These are phyloP conservation scores for Drosophila lini DNA, from an alignment of 1,140 invertebrate species.

Conservation along the genomic window DNA sequence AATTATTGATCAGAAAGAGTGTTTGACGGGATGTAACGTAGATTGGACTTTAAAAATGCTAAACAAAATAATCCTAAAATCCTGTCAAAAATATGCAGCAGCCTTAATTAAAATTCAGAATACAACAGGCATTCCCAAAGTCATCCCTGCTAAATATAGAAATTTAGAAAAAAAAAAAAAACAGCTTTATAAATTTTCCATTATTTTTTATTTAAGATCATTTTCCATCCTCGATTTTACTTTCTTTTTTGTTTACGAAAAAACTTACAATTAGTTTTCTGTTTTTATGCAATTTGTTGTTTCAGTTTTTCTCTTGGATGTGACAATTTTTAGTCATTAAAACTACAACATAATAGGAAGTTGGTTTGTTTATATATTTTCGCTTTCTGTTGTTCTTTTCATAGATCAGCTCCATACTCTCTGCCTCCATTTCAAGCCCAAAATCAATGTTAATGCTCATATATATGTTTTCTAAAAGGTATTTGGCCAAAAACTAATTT, in stretches of 20 bases:
- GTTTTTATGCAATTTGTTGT: slow-evolving; percentile 41
- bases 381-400: slow-evolving; percentile 21
- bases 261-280: slow-evolving; percentile 37
- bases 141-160: not conserved
- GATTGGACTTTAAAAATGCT: no score
- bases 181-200: slow-evolving; percentile 7
- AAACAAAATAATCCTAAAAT: no score
- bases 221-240: slow-evolving; percentile 32
- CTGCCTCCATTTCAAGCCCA: slow-evolving; percentile 26
- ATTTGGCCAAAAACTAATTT: slow-evolving; percentile 69
- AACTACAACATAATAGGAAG: slow-evolving; percentile 82
- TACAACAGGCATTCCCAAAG: no score
- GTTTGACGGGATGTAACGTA: not conserved
- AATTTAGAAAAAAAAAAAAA: not conserved
- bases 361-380: slow-evolving; percentile 48
- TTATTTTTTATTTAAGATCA: slow-evolving; percentile 59
- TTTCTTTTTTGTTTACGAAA: slow-evolving; percentile 53
- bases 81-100: no score
- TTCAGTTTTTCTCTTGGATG: slow-evolving; percentile 50
- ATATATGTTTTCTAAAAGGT: slow-evolving; percentile 55
- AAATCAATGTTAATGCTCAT: slow-evolving; percentile 40
- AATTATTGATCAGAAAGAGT: not conserved
- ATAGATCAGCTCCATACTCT: slow-evolving; percentile 34
- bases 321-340: slow-evolving; percentile 61
- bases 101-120: no score